Conservation (phyloP, 2,797 vertebrate species). For the Chaetophractus vellerosus region DNA sequence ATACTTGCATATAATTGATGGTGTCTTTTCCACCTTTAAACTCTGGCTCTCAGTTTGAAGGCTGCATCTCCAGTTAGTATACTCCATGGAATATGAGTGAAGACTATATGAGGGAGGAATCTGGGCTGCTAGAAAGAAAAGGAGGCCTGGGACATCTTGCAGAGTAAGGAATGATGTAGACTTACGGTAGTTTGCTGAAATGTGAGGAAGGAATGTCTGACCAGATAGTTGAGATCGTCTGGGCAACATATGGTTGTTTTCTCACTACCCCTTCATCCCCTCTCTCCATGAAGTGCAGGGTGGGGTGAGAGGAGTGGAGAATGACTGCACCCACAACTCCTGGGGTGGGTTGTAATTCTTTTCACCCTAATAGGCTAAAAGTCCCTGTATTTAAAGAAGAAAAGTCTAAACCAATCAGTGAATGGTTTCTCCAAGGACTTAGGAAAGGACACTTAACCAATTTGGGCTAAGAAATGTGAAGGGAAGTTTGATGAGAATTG, state of each 20-base stretch:
- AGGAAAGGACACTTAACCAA: not conserved
- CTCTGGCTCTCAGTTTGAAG: slow-evolving; percentile 21
- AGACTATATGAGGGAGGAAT: not conserved
- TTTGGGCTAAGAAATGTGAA: not conserved
- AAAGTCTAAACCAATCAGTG: not conserved
- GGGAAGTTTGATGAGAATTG: not conserved
- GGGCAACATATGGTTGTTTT: not conserved
- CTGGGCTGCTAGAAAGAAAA: not conserved
- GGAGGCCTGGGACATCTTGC: not conserved
- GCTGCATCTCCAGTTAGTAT: not conserved
- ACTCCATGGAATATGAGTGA: not conserved
- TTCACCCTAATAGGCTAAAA: not conserved
- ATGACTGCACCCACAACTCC: not conserved
- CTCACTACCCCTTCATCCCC: not conserved
- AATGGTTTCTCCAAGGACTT: not conserved
- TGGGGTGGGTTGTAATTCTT: not conserved
- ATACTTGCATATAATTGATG: not conserved
- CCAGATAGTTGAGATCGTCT: not conserved
- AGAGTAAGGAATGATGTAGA: not conserved
- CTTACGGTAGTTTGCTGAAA: not conserved
- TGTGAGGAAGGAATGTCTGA: not conserved
- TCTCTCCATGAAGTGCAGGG: not conserved
- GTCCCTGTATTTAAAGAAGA: not conserved
- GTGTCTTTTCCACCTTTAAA: slow-evolving; percentile 11
- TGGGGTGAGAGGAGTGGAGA: not conserved